A percentile compares a stretch with the other conserved stretches of the same genome.
phyloP scores from a whole-genome alignment of 2,888 invertebrate species.

The Drosophila yooni region DNA sequence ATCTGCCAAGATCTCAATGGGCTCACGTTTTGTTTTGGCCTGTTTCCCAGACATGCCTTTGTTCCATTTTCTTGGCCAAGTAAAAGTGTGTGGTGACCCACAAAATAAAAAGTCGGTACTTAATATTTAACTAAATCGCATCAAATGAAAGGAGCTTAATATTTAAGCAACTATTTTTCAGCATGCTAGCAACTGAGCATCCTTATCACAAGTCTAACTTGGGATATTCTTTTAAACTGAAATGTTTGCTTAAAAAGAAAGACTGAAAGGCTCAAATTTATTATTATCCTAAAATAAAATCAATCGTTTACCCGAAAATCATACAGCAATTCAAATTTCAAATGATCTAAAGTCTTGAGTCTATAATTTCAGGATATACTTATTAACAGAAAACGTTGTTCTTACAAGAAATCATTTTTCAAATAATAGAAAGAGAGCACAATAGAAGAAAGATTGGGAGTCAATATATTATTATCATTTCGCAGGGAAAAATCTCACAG shows the following conservation, averaged over 20 bases:
- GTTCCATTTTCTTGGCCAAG: slow-evolving; percentile 31
- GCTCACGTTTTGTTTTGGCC: slow-evolving; percentile 43
- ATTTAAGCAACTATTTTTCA: background rate
- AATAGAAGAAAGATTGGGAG: background rate
- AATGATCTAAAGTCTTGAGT: background rate
- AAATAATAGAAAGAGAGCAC: background rate
- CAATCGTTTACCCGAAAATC: background rate
- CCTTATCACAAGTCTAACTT: background rate
- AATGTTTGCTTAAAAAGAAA: no score
- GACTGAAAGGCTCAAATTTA: background rate
- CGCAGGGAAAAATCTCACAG: background rate
- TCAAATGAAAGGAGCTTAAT: slow-evolving; percentile 15
- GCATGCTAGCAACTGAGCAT: background rate
- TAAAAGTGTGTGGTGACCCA: slow-evolving; percentile 41
- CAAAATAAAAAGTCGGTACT: slow-evolving; percentile 13
- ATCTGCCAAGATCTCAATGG: slow-evolving; percentile 24
- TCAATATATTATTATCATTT: background rate
- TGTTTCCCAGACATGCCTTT: slow-evolving; percentile 33
- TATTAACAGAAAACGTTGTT: background rate
- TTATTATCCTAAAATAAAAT: no score
- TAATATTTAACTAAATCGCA: slow-evolving; percentile 3
- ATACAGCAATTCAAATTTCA: background rate
- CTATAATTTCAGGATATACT: background rate
- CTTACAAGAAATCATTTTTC: background rate
- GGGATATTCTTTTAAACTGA: background rate